Evolutionary conservation across 92 coral and sea anemone genomes (phyloP).

Genomic region (Scolanthus callimorphus): DNA sequence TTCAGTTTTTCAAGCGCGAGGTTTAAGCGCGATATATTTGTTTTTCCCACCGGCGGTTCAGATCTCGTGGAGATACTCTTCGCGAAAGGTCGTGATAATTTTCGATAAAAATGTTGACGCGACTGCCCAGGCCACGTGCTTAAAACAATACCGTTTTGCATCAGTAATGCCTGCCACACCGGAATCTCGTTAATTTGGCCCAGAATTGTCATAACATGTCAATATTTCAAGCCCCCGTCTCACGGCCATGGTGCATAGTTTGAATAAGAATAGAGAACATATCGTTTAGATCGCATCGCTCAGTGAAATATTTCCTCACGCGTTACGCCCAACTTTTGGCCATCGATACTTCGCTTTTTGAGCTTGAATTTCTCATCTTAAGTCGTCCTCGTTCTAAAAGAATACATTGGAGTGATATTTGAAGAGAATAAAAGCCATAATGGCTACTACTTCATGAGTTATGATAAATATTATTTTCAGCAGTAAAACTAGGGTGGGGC

Average conservation of each 20-base stretch:
- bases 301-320: too few relatives aligned
- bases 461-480: too few relatives aligned
- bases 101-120: constrained; percentile 46
- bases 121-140: constrained; percentile 97
- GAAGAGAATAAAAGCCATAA: too few relatives aligned
- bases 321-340: too few relatives aligned
- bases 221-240: constrained; percentile 63
- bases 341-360: too few relatives aligned
- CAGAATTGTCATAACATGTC: constrained; percentile 86
- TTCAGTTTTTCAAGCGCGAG: background rate
- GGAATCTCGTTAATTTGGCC: constrained; percentile 71
- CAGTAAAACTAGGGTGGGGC: too few relatives aligned
- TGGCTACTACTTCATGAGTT: too few relatives aligned
- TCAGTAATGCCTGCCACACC: constrained; percentile 74
- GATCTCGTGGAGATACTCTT: constrained; percentile 7
- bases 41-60: background rate
- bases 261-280: constrained; percentile 38
- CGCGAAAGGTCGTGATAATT: constrained; percentile 17
- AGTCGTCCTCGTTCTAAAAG: too few relatives aligned
- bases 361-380: too few relatives aligned
- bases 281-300: too few relatives aligned
- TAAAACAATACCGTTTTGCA: constrained; percentile 77
- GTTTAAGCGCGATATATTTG: background rate
- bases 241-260: constrained; percentile 33
- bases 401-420: too few relatives aligned